Evolutionary conservation across 2,113 vertebrate species (phyloP), one percentile per base, ranked within the genome.

Genomic region (Trochalopteron elliotii): DNA sequence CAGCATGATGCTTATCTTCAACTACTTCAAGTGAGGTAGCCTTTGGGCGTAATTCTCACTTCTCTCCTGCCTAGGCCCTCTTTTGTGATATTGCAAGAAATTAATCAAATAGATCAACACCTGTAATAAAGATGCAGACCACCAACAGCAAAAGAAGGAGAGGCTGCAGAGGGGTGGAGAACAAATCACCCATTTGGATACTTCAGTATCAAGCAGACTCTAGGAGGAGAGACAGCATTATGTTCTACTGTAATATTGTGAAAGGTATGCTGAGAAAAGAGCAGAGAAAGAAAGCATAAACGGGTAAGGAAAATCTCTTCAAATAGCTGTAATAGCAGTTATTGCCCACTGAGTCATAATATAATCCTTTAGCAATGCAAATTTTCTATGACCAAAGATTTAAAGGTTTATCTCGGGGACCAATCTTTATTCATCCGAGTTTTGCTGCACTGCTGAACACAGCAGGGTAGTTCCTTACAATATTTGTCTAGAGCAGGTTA

Each of bases 351-450:
- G 82, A 90, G 47, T 91, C 90, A 92, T 52, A 77, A 86, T 55
- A 74, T 14, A 90, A 77, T 37, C 52, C 56, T 74, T 95, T 23
- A 86, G 69, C 83, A 90, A 93, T 61, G 83, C 72, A 95, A 81
- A 87, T 92, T 87, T 90, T 60, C 76, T 92, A 33, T 93, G 93
- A 81, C 93, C 92, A 94, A 89, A 89, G 76, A 92, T 71, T 92
- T 83, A 82, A 87, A 91, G 76, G 74, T 93, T 94, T 89, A 78
- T 94, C 90, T 72, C 63, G 28, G 80, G 49, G 80, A 83, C 85
- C 72, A 90, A 83, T 93, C 93, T 93, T 87, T 92, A 92, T 92
- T 96, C 88, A 94, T 61, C 33, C 0, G 30, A 72, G 57, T 94
- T 95, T 81, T 86, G 64, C 94, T 70, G 61, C 78, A 55, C 42